Conservation (phyloP, 2,113 vertebrate genomes). For the Uria lomvia region DNA sequence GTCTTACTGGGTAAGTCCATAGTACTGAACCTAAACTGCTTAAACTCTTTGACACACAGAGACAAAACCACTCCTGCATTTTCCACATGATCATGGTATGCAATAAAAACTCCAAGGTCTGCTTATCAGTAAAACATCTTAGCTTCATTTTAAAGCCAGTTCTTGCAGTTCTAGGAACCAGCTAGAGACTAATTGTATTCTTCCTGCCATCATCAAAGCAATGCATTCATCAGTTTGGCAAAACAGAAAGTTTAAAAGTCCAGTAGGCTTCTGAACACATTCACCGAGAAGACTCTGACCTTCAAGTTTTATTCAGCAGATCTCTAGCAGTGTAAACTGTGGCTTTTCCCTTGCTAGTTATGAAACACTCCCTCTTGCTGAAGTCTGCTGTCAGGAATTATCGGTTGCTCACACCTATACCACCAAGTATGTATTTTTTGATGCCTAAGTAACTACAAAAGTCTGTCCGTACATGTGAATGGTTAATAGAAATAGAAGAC, state of each 20-base stretch:
- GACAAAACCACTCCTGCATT: neutral
- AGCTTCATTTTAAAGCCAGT: neutral
- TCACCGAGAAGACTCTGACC: neutral
- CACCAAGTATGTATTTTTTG: neutral
- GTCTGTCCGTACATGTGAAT: neutral
- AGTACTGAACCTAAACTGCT: neutral
- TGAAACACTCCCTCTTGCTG: neutral
- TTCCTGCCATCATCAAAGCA: neutral
- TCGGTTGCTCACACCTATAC: neutral
- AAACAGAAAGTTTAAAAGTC: neutral
- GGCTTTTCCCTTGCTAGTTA: neutral
- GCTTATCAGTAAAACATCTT: neutral
- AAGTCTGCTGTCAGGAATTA: neutral
- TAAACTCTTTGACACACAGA: neutral
- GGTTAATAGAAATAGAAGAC: neutral
- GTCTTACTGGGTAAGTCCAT: neutral
- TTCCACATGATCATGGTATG: neutral
- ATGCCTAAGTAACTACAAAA: neutral
- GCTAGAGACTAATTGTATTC: neutral
- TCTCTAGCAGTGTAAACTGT: neutral
- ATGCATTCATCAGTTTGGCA: neutral
- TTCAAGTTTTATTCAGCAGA: neutral
- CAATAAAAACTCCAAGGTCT: neutral
- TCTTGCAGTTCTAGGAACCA: neutral
- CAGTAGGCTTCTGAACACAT: neutral